Base-by-base conservation (phyloP, 2,888 invertebrate genomes). In the Frankliniella fusca region DNA sequence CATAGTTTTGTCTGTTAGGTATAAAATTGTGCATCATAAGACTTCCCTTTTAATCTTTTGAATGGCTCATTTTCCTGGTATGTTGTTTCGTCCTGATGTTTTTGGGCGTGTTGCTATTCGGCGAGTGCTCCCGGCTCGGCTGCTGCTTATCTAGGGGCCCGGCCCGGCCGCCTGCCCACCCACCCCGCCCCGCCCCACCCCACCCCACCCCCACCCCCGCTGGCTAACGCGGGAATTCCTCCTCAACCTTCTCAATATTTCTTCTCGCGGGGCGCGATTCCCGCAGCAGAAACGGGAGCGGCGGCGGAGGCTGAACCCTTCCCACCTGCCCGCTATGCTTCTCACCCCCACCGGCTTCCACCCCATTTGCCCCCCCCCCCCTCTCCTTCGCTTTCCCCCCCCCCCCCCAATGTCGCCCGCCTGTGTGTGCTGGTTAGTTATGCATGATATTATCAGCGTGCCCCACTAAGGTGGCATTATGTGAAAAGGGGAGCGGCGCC, bases 361-460 rank as follows among this genome's bases (percentile, higher is more conserved):
- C 70, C 70, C 70, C 70, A 23, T 70, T 70, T 23, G n/a, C 70
- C 70, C 12, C 27, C 27, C 5, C 70, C 70, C 23, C 27, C 23
- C 20, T 8, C 3, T 23, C 23, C 3, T 5, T 23, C 20, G 0
- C 70, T n/a, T 23, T 23, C 70, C 70, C 23, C 0, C 23, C 12
- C 70, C 23, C 11, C 9, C 70, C 23, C 70, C 12, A 27, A 27
- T 12, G 70, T 27, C 23, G 23, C 70, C 27, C 70, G 23, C 27
- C 70, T 76, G 27, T 76, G 70, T 76, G 70, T 76, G 70, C 70
- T 76, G 70, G 70, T 76, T 76, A 76, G 70, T 76, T 76, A 76
- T 76, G 70, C 70, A 76, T 76, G 70, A 76, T 76, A 76, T 76
- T 76, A 76, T 76, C 70, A 76, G 70, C 70, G 70, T 76, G 70